phyloP scores from a whole-genome alignment of 1,140 invertebrate genomes.

The Halictus rubicundus region DNA sequence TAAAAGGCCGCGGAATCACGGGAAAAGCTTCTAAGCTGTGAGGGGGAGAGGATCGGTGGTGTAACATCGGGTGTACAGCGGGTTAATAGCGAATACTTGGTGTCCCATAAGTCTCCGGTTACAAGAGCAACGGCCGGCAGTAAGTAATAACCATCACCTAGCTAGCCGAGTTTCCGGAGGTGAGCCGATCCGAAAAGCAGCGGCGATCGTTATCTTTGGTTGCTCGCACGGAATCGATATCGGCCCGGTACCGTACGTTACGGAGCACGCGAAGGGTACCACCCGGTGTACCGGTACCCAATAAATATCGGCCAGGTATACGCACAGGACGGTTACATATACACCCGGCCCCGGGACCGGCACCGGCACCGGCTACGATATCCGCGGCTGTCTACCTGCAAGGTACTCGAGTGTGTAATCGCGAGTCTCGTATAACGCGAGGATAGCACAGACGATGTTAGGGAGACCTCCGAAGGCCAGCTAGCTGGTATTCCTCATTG shows the following conservation, averaged over 20 bases:
- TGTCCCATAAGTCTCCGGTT: constrained; percentile 57
- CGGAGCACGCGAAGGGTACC: constrained; percentile 53
- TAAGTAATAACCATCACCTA: constrained; percentile 60
- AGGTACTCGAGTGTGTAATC: constrained; percentile 48
- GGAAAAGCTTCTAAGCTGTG: background rate
- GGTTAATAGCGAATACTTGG: constrained; percentile 47
- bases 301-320: constrained; percentile 61
- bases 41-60: background rate
- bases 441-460: constrained; percentile 32
- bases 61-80: constrained; percentile 20
- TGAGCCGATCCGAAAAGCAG: constrained; percentile 40
- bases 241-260: constrained; percentile 50
- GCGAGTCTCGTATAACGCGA: constrained; percentile 48
- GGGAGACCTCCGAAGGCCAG: constrained; percentile 36
- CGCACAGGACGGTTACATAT: constrained; percentile 35
- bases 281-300: constrained; percentile 53
- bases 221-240: constrained; percentile 49
- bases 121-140: constrained; percentile 48
- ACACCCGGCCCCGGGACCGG: background rate
- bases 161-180: constrained; percentile 48
- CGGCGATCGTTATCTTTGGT: constrained; percentile 57
- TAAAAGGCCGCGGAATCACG: background rate
- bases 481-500: constrained; percentile 47
- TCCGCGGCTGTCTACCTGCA: constrained; percentile 26
- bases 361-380: background rate